phyloP scores from a whole-genome alignment of 2,113 vertebrate species.

The Falcunculus frontatus region DNA sequence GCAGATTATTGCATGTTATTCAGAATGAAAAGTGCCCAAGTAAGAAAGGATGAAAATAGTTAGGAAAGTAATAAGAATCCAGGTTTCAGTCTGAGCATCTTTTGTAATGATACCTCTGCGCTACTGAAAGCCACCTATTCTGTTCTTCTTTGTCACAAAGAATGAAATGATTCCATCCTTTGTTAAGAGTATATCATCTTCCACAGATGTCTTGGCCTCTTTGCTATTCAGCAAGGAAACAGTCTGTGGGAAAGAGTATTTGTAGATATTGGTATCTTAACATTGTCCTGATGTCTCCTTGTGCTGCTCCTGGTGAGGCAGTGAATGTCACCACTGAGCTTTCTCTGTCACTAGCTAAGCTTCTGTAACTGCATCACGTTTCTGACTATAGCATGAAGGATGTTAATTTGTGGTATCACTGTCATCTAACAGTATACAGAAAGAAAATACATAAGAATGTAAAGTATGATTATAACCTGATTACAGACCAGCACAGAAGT shows the following conservation, averaged over 20 bases:
- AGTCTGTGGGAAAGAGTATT: not conserved
- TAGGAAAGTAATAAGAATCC: not conserved
- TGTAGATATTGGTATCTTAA: not conserved
- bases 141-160: not conserved
- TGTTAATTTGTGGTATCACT: not conserved
- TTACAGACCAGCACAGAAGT: not conserved
- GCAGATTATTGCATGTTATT: not conserved
- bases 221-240: not conserved
- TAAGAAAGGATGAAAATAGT: not conserved
- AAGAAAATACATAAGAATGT: not conserved
- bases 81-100: not conserved
- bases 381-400: not conserved
- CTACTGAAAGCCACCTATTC: not conserved
- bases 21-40: not conserved
- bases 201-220: not conserved
- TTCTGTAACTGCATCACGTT: not conserved
- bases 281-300: not conserved
- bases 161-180: not conserved
- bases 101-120: not conserved
- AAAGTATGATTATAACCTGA: not conserved
- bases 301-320: not conserved
- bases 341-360: not conserved
- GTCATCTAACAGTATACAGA: not conserved
- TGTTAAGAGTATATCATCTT: not conserved
- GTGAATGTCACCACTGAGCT: not conserved